Base-by-base conservation (phyloP, 1,140 invertebrate genomes). In the Ericerus pela region DNA sequence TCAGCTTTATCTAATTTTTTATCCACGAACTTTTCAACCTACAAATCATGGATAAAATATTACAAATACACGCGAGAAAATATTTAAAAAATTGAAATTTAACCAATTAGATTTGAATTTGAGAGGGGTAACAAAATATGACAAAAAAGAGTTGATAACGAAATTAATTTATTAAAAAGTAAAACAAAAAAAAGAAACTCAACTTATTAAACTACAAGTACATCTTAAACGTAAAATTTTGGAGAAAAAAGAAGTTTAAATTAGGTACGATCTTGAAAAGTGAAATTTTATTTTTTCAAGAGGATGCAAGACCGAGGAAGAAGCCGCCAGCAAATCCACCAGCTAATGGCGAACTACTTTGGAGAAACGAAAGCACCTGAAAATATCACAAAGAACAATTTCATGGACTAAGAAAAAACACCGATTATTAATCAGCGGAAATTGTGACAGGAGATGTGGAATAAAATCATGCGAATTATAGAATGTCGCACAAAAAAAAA, bases 281-380 rank as follows among this genome's bases (percentile, higher is more conserved):
- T 38, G 18, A 43, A 57, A 31, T 16, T 31, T 26, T 56, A 55
- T 36, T n/a, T 28, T 18, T 55, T 68, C 70, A 79, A 33, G 74
- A 79, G 54, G 78, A 80, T 53, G 82, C 81, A 67, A 87, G 72
- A 62, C 85, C 85, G 69, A 90, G 77, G 63, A 90, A 76, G 71
- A 90, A 85, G 68, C 88, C 88, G 68, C 85, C 86, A 69, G 80
- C 72, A 76, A 88, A 92, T 69, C 85, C 84, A 67, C 81, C 77
- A 57, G 84, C 80, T 67, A 86, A 47, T 8, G 41, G 41, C 4
- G 41, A 47, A 47, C 41, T 47, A 24, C 26, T 18, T 16, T 24
- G 41, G 12, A 47, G 41, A 24, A 47, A 47, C 41, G 26, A 24
- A 10, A 24, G 22, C 2, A 47, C 20, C 41, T 47, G 41, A 22